These are phyloP conservation scores for Megaceryle maxima DNA, from an alignment of 2,113 vertebrate genomes.

Conservation along the genomic window DNA sequence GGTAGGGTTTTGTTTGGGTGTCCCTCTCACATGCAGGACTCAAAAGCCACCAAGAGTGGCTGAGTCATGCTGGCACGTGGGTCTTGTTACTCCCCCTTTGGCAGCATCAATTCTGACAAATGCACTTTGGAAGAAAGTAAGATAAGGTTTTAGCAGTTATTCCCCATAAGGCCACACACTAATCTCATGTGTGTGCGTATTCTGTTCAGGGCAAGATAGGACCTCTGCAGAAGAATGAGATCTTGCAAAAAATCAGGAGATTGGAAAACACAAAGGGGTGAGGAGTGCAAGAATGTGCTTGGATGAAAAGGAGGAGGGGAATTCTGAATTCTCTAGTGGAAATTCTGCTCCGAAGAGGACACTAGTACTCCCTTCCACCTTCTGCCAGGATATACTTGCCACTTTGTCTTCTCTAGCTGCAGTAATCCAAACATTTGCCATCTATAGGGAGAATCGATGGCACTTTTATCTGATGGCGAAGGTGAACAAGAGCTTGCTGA, in stretches of 20 bases:
- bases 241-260: neutral
- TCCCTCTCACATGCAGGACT: neutral
- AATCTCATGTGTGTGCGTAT: rapidly evolving
- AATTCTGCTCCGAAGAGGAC: neutral
- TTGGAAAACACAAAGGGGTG: neutral
- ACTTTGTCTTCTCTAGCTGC: neutral
- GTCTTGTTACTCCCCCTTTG: neutral
- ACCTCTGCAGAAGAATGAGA: neutral
- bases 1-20: neutral
- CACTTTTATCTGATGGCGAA: neutral
- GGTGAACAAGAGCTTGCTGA: neutral
- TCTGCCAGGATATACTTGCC: neutral
- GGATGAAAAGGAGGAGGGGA: neutral
- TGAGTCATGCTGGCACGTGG: neutral
- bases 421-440: neutral
- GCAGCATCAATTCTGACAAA: neutral
- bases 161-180: neutral
- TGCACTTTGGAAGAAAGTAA: neutral
- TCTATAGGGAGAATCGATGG: neutral
- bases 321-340: neutral
- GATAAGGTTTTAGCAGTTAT: neutral
- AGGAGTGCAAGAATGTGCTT: neutral
- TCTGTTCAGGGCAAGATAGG: neutral
- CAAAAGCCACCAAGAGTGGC: neutral
- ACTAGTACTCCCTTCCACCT: neutral